Evolutionary conservation across 2,113 vertebrate genomes (phyloP).

Genomic region (Petroica traversi): DNA sequence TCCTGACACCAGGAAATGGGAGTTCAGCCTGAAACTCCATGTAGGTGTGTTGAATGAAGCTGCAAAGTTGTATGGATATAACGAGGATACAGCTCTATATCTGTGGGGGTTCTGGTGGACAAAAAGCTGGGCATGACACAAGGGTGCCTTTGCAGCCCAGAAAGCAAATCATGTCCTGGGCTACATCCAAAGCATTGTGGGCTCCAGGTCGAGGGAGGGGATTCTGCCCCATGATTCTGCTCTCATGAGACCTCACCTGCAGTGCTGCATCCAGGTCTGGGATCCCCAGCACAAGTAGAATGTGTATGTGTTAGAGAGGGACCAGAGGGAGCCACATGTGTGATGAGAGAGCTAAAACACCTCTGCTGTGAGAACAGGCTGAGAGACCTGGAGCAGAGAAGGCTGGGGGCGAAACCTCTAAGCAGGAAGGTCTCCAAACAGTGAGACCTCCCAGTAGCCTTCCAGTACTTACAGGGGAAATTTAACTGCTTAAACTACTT

Average conservation of each 20-base stretch:
- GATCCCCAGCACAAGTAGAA: background rate
- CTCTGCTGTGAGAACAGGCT: background rate
- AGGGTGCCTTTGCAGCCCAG: background rate
- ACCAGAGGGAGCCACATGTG: no score
- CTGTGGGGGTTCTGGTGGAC: background rate
- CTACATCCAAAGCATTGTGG: background rate
- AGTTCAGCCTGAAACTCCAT: background rate
- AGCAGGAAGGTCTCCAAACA: background rate
- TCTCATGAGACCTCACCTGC: background rate
- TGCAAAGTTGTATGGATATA: background rate
- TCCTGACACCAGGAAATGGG: background rate
- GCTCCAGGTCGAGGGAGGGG: rapidly evolving
- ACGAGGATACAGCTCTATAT: background rate
- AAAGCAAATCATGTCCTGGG: background rate
- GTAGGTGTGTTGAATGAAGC: background rate
- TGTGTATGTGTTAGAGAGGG: background rate
- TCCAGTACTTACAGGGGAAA: background rate
- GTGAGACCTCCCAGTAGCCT: background rate
- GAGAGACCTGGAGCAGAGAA: background rate
- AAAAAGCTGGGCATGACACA: background rate
- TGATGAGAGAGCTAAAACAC: background rate
- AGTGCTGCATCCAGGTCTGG: background rate
- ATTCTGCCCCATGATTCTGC: background rate
- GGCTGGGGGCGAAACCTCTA: rapidly evolving
- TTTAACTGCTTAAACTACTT: background rate